Evolutionary conservation across 2,797 vertebrate genomes (phyloP).

Genomic region (Momotus momota): DNA sequence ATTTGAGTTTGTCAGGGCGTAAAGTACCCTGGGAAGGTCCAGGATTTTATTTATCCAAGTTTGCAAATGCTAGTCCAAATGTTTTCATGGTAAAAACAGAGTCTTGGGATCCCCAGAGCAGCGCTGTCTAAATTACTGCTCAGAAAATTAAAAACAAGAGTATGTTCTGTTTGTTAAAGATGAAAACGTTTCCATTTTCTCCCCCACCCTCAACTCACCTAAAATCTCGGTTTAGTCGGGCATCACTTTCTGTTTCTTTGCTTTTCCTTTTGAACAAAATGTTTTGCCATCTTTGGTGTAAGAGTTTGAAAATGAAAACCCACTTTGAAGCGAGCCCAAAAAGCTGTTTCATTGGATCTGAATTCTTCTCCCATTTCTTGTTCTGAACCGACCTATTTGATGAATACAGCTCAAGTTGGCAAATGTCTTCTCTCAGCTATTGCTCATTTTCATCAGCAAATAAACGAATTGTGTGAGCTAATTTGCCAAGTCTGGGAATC

Average conservation of each 20-base stretch:
- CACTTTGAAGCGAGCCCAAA: neutral
- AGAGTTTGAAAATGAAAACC: neutral
- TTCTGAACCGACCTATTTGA: neutral
- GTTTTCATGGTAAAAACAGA: neutral
- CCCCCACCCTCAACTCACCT: neutral
- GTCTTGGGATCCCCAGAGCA: neutral
- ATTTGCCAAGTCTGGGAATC: neutral
- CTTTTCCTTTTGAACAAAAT: neutral
- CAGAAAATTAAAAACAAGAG: neutral
- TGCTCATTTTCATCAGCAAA: neutral
- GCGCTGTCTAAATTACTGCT: neutral
- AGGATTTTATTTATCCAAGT: neutral
- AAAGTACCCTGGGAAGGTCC: neutral
- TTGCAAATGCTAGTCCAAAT: neutral
- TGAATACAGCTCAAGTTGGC: neutral
- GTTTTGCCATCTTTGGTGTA: neutral
- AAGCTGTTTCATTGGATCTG: neutral
- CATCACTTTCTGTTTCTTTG: neutral
- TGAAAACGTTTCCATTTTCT: neutral
- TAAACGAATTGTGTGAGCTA: neutral
- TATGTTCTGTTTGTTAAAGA: neutral
- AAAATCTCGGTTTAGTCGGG: neutral
- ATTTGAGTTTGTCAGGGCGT: neutral
- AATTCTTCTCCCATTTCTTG: neutral
- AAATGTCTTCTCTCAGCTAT: neutral